These are phyloP conservation scores for Drosophila grimshawi DNA, from an alignment of 1,140 invertebrate genomes.

Conservation along the genomic window DNA sequence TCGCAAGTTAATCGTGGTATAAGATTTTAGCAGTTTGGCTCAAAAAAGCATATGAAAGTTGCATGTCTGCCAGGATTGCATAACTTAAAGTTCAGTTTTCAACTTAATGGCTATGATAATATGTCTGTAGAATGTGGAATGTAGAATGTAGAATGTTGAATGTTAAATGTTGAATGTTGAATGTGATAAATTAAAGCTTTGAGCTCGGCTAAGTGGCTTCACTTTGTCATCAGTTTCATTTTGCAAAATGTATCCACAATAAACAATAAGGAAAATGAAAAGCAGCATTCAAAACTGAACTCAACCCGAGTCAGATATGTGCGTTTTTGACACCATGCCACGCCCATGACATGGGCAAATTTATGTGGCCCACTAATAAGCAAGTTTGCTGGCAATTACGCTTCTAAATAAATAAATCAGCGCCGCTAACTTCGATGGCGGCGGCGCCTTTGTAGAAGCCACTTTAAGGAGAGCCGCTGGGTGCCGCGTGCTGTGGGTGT, in stretches of 20 bases:
- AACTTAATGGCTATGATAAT: not conserved
- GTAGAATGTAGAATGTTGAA: no score
- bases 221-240: no score
- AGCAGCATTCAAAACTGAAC: not conserved
- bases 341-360: constrained; percentile 42
- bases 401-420: constrained; percentile 83
- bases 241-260: no score
- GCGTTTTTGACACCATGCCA: constrained; percentile 13
- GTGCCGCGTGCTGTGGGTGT: constrained; percentile 63
- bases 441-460: constrained; percentile 47
- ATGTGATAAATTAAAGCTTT: not conserved
- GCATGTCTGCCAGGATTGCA: not conserved
- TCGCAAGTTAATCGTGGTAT: no score
- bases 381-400: constrained; percentile 68
- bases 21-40: no score
- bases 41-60: not conserved
- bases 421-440: constrained; percentile 50
- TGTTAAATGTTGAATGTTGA: no score
- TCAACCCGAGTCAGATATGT: not conserved
- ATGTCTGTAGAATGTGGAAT: no score
- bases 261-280: no score
- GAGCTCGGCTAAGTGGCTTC: not conserved
- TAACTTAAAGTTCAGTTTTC: not conserved
- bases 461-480: not conserved
- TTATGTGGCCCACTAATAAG: constrained; percentile 59